Conservation (phyloP, 2,113 vertebrate genomes). For the Caloenas nicobarica region DNA sequence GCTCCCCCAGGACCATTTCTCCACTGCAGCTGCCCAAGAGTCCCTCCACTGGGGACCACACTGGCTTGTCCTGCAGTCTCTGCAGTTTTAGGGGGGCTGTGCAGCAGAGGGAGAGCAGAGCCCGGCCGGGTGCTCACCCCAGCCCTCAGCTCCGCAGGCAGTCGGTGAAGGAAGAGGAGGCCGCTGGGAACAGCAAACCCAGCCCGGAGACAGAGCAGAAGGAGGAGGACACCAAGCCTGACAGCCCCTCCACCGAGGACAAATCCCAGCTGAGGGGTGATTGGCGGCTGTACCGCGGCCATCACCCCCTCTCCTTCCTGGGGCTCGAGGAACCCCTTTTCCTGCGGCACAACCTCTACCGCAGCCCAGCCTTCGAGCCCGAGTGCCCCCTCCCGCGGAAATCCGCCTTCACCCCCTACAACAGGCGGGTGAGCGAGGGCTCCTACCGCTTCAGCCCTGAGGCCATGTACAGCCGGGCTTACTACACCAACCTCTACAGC, state of each 20-base stretch:
- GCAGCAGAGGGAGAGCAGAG: neutral
- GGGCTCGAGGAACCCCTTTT: conserved; percentile 62
- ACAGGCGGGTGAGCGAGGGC: conserved; percentile 73
- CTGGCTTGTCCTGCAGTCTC: neutral
- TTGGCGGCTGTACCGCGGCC: conserved; percentile 46
- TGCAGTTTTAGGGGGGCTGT: neutral
- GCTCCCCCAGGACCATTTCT: neutral
- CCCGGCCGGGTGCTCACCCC: neutral
- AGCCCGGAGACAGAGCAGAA: neutral
- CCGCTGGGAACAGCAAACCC: neutral
- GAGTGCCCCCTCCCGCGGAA: neutral
- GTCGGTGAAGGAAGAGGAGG: conserved; percentile 62
- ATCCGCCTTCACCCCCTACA: conserved; percentile 28
- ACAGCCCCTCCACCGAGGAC: neutral
- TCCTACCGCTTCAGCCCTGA: conserved; percentile 75
- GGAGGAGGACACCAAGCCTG: conserved; percentile 8
- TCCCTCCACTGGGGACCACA: neutral
- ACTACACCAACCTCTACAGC: conserved; percentile 60
- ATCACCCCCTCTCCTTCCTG: conserved; percentile 55
- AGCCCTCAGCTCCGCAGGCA: conserved; percentile 68
- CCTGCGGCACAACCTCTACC: conserved; percentile 40
- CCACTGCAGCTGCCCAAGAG: rapidly evolving
- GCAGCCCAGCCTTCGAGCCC: conserved; percentile 12
- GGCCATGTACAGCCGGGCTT: conserved; percentile 57
- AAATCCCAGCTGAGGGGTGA: neutral